phyloP scores from a whole-genome alignment of 2,113 vertebrate species.

The Mirounga angustirostris region DNA sequence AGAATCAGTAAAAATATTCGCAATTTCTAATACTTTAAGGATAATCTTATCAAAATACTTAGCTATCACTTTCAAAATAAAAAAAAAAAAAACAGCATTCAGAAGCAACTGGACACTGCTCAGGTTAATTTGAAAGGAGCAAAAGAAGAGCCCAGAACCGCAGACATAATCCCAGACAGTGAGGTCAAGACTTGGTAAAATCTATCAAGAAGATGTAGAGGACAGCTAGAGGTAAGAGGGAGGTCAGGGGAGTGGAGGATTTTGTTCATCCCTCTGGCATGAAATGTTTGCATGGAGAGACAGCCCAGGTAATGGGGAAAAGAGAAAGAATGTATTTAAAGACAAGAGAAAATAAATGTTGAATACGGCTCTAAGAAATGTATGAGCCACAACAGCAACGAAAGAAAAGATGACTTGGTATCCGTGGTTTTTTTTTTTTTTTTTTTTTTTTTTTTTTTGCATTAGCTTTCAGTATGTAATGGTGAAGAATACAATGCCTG shows the following conservation, averaged over 20 bases:
- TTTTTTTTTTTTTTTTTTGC: not conserved
- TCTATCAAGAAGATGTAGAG: not conserved
- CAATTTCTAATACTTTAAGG: not conserved
- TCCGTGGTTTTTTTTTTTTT: not conserved
- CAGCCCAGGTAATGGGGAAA: not conserved
- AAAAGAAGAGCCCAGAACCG: not conserved
- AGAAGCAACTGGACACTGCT: not conserved
- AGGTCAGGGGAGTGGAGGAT: not conserved
- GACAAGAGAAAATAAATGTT: not conserved
- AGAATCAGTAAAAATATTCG: not conserved
- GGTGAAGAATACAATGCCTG: not conserved
- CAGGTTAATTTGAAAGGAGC: not conserved
- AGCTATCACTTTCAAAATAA: not conserved
- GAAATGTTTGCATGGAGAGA: not conserved
- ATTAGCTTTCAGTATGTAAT: not conserved
- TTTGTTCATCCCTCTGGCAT: not conserved
- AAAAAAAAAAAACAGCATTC: not conserved
- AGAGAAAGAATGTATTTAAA: slow-evolving; percentile 22
- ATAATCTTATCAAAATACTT: not conserved
- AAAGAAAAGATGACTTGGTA: not conserved
- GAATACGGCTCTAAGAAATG: not conserved
- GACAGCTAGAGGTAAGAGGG: not conserved
- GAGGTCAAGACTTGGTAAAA: not conserved
- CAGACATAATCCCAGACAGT: not conserved
- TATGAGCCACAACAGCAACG: not conserved